A percentile compares a stretch with the other conserved stretches of the same genome.
Conservation (phyloP, 2,888 invertebrate species). For the Hermaeophaga mercurialis region DNA sequence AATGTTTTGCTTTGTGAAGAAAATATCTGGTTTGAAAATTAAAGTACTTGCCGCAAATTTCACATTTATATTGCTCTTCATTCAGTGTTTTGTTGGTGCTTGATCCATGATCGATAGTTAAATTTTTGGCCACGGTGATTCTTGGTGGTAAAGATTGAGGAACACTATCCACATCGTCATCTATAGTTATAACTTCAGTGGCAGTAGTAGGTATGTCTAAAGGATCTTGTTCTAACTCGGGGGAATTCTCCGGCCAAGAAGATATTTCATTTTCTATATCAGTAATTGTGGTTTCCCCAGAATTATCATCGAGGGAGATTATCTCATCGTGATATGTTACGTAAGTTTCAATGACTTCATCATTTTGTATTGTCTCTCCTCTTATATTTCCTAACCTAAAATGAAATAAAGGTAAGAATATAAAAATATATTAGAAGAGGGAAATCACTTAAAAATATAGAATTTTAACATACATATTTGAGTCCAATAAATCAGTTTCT, state of each 20-base stretch:
- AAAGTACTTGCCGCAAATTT: not conserved
- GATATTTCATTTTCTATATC: not conserved
- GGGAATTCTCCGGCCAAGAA: not conserved
- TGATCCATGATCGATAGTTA: not conserved
- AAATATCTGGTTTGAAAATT: not conserved
- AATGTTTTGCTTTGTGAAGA: conserved; percentile 5
- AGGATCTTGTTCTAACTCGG: not conserved
- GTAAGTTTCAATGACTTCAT: no score
- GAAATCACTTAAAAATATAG: no score
- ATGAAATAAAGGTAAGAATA: not conserved
- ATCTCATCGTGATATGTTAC: not conserved
- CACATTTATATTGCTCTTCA: not conserved
- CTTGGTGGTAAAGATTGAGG: not conserved
- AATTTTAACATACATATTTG: no score
- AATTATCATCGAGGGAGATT: not conserved
- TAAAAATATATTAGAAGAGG: no score
- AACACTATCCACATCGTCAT: not conserved
- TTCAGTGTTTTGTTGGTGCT: not conserved
- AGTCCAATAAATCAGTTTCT: no score
- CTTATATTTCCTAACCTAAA: not conserved
- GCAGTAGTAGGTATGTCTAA: not conserved
- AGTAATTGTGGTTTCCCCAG: not conserved
- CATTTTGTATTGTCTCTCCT: no score
- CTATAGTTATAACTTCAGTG: not conserved
- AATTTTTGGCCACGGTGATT: not conserved